These are phyloP conservation scores for Choristoneura rosaceana DNA, from an alignment of 2,888 invertebrate genomes.

Conservation along the genomic window DNA sequence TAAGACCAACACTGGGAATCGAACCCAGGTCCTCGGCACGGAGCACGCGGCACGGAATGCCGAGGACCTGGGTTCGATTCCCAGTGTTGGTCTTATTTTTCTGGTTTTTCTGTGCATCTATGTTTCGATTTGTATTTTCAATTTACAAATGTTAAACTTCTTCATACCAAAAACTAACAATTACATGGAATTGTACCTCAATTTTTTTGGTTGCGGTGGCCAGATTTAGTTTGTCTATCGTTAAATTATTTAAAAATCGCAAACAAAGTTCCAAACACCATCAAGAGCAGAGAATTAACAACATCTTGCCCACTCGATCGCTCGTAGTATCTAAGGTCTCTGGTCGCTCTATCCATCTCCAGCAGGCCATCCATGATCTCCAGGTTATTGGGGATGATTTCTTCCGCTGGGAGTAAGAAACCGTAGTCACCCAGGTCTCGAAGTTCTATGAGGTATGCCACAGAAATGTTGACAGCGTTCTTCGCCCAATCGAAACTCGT, in stretches of 20 bases:
- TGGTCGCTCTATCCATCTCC: conserved; percentile 71
- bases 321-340: conserved; percentile 61
- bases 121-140: too few relatives aligned
- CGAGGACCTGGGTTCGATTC: too few relatives aligned
- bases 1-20: too few relatives aligned
- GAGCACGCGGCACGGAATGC: too few relatives aligned
- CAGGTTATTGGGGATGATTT: conserved; percentile 83
- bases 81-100: too few relatives aligned
- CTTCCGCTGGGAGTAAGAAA: conserved; percentile 82
- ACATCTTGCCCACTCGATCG: conserved; percentile 46
- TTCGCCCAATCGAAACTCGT: conserved; percentile 86
- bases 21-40: too few relatives aligned
- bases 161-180: too few relatives aligned
- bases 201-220: too few relatives aligned
- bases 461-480: conserved; percentile 75
- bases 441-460: conserved; percentile 86
- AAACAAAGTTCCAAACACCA: conserved; percentile 49
- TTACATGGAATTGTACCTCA: too few relatives aligned
- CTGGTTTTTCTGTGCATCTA: too few relatives aligned
- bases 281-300: conserved; percentile 50
- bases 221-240: background rate
- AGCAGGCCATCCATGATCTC: conserved; percentile 87
- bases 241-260: conserved; percentile 15
- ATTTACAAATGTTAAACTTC: too few relatives aligned
- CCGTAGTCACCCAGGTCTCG: conserved; percentile 85